These are phyloP conservation scores for Thereva nobilitata DNA, from an alignment of 2,888 invertebrate species.

Conservation along the genomic window DNA sequence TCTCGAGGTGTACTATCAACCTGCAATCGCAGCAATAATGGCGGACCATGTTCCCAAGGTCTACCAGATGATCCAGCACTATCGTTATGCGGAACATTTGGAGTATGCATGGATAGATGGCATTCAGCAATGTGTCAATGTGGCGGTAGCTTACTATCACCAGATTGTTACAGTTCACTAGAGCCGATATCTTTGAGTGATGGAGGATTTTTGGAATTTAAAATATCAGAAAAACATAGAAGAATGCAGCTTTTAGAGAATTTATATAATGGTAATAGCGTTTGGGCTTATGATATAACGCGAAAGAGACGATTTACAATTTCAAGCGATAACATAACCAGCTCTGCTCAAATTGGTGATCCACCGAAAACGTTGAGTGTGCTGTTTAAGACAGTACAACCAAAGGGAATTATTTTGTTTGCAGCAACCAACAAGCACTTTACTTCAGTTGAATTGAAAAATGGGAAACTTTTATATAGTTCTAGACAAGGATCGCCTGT, in stretches of 20 bases:
- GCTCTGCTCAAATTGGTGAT: conserved; percentile 52
- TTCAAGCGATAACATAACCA: conserved; percentile 52
- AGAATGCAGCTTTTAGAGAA: conserved; percentile 84
- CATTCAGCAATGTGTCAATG: conserved; percentile 73
- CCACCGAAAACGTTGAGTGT: conserved; percentile 77
- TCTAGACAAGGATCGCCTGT: conserved; percentile 78
- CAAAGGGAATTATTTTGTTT: conserved; percentile 81
- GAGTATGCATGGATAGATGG: conserved; percentile 85
- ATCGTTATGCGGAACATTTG: conserved; percentile 65
- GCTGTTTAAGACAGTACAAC: conserved; percentile 77
- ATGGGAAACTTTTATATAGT: conserved; percentile 77
- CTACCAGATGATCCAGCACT: conserved; percentile 53
- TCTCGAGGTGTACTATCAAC: conserved; percentile 74
- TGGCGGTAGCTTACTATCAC: conserved; percentile 71
- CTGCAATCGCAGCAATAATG: conserved; percentile 72
- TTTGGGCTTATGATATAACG: conserved; percentile 63
- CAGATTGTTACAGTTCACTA: conserved; percentile 78
- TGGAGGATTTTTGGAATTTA: conserved; percentile 77
- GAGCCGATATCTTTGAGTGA: conserved; percentile 78
- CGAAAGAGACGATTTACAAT: conserved; percentile 55
- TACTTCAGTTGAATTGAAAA: conserved; percentile 76
- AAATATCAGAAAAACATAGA: conserved; percentile 80
- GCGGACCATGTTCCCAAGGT: conserved; percentile 65
- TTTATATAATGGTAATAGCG: conserved; percentile 73
- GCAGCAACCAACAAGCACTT: conserved; percentile 86